Base-by-base conservation (phyloP, 2,113 vertebrate genomes). In the Prietella phreatophila region DNA sequence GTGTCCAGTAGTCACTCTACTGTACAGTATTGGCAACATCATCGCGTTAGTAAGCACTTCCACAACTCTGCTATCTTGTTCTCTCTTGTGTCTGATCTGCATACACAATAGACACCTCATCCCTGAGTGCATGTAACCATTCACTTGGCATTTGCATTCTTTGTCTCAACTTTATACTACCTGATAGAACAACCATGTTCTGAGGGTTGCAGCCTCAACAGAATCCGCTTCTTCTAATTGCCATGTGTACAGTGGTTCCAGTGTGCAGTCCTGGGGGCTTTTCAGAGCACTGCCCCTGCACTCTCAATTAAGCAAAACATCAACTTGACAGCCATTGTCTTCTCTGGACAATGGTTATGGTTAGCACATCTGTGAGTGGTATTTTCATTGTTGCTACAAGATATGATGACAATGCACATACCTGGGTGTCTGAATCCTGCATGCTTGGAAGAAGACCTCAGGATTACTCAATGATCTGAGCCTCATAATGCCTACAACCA, bases 231-330 rank as follows among this genome's bases (percentile, higher is more conserved):
- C 67, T 17, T 71, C 36, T 42, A 73, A 7, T 39, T 71, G 33
- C 15, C 22, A 4, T 36, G 33, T 73, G 69, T 39, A 47, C 7
- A 8, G 47, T 47, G 42, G 20, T 42, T 33, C 73, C 61, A 88
- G 0, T 20, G 0, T n/a, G 27, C 22, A 39, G 65, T 71, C 22
- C 65, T 88, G 4, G 75, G 85, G 25, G 83, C 83, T 14, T 75
- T 85, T 27, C 79, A 56, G 5, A 56, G 47, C 7, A 67, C 95
- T 95, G 91, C 78, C 67, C 89, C 85, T 71, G 61, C 61, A 47
- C 20, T 50, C 13, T 76, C 81, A 19, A 83, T 39, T 82, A 55
- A n/a, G 55, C 39, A 78, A 5, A 88, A 84, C 47, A 50, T 56
- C 13, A 84, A 27, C 47, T 84, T 73, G 11, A 67, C 56, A 17